Evolutionary conservation across 2,888 invertebrate species (phyloP).

Genomic region (Cantharis nigra): DNA sequence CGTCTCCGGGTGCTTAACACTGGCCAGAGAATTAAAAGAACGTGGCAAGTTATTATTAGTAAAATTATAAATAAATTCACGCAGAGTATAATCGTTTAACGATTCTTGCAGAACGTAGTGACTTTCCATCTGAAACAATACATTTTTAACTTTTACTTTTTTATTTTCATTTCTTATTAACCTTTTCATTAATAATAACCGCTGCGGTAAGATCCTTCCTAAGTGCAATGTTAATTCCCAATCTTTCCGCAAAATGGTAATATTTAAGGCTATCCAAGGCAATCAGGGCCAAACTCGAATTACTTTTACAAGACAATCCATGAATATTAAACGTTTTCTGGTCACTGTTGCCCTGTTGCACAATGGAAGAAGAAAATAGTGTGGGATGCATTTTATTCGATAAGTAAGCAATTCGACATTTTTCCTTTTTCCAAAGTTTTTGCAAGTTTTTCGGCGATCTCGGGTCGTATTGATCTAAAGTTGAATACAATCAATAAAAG

Average conservation of each 20-base stretch:
- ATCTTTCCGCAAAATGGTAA: slow-evolving; percentile 73
- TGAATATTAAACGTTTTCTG: slow-evolving; percentile 42
- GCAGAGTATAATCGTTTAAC: slow-evolving; percentile 58
- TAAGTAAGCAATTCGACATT: slow-evolving; percentile 37
- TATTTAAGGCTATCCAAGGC: slow-evolving; percentile 76
- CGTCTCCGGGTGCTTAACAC: slow-evolving; percentile 42
- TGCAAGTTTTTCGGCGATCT: slow-evolving; percentile 60
- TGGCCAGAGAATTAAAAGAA: slow-evolving; percentile 43
- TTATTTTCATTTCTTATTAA: slow-evolving; percentile 42
- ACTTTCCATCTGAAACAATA: slow-evolving; percentile 66
- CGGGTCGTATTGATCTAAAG: slow-evolving; percentile 54
- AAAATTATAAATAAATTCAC: slow-evolving; percentile 63
- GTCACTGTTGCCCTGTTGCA: slow-evolving; percentile 46
- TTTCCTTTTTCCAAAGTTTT: slow-evolving; percentile 37
- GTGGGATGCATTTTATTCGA: slow-evolving; percentile 13
- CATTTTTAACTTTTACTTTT: slow-evolving; percentile 11
- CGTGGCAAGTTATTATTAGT: slow-evolving; percentile 50
- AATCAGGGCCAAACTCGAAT: slow-evolving; percentile 65
- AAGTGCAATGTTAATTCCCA: slow-evolving; percentile 70
- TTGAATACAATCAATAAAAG: background rate
- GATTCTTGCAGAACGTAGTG: slow-evolving; percentile 66
- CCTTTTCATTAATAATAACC: slow-evolving; percentile 73
- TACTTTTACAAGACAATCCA: slow-evolving; percentile 61
- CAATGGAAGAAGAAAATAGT: slow-evolving; percentile 42
- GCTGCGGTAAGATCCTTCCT: slow-evolving; percentile 67